phyloP scores from a whole-genome alignment of 2,113 vertebrate genomes.

The Aptenodytes forsteri region DNA sequence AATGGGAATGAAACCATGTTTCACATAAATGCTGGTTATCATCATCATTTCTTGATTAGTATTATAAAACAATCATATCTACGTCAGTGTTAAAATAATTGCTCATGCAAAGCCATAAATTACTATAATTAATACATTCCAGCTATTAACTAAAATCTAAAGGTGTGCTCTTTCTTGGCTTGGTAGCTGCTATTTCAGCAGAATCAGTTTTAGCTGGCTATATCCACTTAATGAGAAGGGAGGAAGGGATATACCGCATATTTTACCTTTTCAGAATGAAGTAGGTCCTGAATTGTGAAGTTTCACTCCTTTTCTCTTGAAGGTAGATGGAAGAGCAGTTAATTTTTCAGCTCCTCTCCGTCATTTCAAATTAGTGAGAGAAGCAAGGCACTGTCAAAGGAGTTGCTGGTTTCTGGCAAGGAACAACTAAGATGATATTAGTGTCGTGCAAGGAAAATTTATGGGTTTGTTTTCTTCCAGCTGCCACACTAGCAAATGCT shows the following conservation, averaged over 20 bases:
- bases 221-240: not conserved
- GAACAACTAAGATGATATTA: accelerated
- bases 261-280: not conserved
- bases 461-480: not conserved
- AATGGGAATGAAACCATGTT: not conserved
- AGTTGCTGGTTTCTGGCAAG: not conserved
- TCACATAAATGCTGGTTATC: not conserved
- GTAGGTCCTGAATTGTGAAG: not conserved
- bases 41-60: not conserved
- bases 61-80: not conserved
- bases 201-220: not conserved
- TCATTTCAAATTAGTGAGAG: not conserved
- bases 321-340: not conserved
- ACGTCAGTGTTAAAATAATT: not conserved
- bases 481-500: not conserved
- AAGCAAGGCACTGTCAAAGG: not conserved
- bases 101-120: not conserved
- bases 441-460: not conserved
- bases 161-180: not conserved
- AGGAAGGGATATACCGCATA: not conserved
- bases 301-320: not conserved
- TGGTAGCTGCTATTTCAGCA: not conserved
- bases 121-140: not conserved
- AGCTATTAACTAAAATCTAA: not conserved
- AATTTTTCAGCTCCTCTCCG: not conserved